These are phyloP conservation scores for Amphilophus citrinellus DNA, from an alignment of 2,113 vertebrate genomes.

Conservation along the genomic window DNA sequence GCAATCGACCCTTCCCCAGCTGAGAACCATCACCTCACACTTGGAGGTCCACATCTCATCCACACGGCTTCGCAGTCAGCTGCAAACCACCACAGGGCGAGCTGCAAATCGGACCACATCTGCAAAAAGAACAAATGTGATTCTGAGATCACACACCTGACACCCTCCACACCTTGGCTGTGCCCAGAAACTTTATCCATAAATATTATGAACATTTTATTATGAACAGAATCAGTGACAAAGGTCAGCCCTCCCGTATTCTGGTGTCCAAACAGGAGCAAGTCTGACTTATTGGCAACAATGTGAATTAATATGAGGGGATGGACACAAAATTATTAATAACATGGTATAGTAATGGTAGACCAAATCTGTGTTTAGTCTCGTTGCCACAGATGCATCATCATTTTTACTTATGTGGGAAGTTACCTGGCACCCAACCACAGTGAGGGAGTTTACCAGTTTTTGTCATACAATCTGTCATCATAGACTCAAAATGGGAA, in stretches of 20 bases:
- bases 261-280: neutral
- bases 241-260: neutral
- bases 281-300: neutral
- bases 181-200: neutral
- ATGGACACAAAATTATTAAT: neutral
- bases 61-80: neutral
- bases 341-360: neutral
- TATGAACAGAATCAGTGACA: neutral
- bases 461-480: neutral
- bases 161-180: neutral
- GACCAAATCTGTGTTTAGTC: conserved; percentile 2
- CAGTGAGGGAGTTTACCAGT: neutral
- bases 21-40: neutral
- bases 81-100: no score
- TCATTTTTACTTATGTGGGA: conserved; percentile 6
- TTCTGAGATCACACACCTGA: neutral
- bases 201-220: no score
- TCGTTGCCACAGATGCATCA: neutral
- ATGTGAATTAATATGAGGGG: neutral
- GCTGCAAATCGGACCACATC: no score
- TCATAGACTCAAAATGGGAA: conserved; percentile 14
- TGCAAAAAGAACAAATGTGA: neutral
- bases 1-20: neutral
- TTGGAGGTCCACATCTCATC: neutral
- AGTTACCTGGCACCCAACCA: neutral